Conservation (phyloP, 2,797 vertebrate species). For the Acanthurus tractus region DNA sequence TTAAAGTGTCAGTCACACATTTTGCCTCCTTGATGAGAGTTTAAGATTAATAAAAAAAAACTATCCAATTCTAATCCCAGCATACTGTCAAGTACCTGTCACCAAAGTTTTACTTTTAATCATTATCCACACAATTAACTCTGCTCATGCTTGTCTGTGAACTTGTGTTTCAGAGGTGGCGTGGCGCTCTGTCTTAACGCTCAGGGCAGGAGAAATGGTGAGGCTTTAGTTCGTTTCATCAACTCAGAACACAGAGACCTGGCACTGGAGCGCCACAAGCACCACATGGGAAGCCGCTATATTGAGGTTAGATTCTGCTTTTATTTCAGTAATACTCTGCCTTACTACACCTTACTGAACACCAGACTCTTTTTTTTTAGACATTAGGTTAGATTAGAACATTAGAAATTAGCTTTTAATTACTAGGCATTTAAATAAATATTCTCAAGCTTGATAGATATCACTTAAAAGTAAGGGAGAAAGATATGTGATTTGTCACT, state of each 20-base stretch:
- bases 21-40: too few species aligned
- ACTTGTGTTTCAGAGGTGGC: slow-evolving; percentile 88
- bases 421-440: too few species aligned
- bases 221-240: slow-evolving; percentile 95
- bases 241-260: slow-evolving; percentile 94
- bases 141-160: background rate
- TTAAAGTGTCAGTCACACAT: background rate
- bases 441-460: too few species aligned
- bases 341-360: background rate
- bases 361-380: background rate
- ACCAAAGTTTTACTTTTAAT: background rate
- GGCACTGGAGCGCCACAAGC: slow-evolving; percentile 95
- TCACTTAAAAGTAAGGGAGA: background rate
- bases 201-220: slow-evolving; percentile 95
- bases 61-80: background rate
- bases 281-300: slow-evolving; percentile 97
- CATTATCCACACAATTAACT: background rate
- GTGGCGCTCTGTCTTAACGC: slow-evolving; percentile 96
- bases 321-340: background rate
- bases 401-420: background rate
- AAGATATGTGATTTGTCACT: background rate
- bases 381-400: too few species aligned
- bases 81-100: background rate
- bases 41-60: background rate
- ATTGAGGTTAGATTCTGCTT: slow-evolving; percentile 89